Conservation (phyloP, 2,113 vertebrate species). For the Neolamprologus sp. region DNA sequence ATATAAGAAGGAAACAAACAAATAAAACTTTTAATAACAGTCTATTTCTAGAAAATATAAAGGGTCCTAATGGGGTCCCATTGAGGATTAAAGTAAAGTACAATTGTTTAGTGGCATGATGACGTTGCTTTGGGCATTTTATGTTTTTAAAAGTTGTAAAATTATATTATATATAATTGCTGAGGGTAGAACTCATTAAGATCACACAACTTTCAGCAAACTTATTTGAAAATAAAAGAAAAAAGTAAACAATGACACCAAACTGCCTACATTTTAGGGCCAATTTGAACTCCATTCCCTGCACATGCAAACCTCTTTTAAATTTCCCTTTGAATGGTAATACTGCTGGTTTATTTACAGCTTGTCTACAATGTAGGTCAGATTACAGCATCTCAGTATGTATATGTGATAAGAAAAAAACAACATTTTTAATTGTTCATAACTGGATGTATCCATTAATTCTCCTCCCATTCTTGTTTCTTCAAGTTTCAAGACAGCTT, state of each 20-base stretch:
- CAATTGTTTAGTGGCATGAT: background rate
- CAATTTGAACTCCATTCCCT: rapidly evolving
- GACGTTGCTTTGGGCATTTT: background rate
- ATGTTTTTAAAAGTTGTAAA: background rate
- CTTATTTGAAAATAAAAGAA: background rate
- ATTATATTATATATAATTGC: background rate
- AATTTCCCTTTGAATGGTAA: background rate
- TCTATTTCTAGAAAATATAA: background rate
- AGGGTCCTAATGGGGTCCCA: background rate
- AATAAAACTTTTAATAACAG: background rate
- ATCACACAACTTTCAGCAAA: background rate
- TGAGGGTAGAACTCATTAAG: background rate
- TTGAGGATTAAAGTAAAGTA: background rate
- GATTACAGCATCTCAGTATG: background rate
- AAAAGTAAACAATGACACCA: background rate
- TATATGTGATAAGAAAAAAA: background rate
- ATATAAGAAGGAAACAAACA: background rate
- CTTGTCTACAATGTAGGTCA: background rate
- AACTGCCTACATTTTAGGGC: background rate
- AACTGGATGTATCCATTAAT: background rate
- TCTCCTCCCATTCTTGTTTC: background rate
- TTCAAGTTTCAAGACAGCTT: background rate
- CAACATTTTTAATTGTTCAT: background rate
- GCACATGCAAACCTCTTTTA: background rate
- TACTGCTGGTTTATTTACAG: background rate